Base-by-base conservation (phyloP, 35 echinoderm and acorn worm genomes). In the Heliocidaris erythrogramma region DNA sequence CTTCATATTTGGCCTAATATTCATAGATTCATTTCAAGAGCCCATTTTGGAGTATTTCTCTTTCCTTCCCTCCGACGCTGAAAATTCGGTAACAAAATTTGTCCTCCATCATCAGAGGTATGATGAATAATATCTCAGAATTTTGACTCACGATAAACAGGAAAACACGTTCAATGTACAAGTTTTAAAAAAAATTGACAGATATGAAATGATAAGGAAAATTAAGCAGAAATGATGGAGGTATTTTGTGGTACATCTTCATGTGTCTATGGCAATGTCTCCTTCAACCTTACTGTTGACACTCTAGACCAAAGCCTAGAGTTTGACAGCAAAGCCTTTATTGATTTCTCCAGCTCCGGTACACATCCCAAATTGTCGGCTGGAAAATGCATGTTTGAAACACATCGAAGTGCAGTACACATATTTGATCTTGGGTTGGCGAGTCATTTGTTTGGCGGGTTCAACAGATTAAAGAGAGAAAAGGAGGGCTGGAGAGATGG, bases 361-460 rank as follows among this genome's bases (percentile, higher is more conserved):
- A 59, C 91, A 92, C 91, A 92, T 92, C 91, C 91, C 31, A 92
- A 92, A 92, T 92, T 92, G 91, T 92, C 49, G 91, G 91, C 91
- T n/a, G 49, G 49, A 52, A 92, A 92, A 92, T 92, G 91, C 91
- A 92, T 92, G 91, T 92, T 92, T 92, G 91, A 92, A 92, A 92
- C 91, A 92, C 91, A 92, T 59, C 48, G 91, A 92, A 92, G 91
- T 92, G 91, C 91, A 92, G 91, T 92, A 92, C 91, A 92, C 91
- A 92, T 92, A 92, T 92, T 92, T 92, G 91, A 92, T 92, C 91
- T 92, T 92, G 91, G 47, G 31, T 48, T 30, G 91, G 50, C 29
- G 91, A 92, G 48, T 48, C 31, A 92, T 92, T 92, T 92, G 91
- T 92, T 92, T 59, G 91, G 91, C 48, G 30, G 91, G 31, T 92